Base-by-base conservation (phyloP, 2,888 invertebrate genomes). In the Nematopogon swammerdamellus region DNA sequence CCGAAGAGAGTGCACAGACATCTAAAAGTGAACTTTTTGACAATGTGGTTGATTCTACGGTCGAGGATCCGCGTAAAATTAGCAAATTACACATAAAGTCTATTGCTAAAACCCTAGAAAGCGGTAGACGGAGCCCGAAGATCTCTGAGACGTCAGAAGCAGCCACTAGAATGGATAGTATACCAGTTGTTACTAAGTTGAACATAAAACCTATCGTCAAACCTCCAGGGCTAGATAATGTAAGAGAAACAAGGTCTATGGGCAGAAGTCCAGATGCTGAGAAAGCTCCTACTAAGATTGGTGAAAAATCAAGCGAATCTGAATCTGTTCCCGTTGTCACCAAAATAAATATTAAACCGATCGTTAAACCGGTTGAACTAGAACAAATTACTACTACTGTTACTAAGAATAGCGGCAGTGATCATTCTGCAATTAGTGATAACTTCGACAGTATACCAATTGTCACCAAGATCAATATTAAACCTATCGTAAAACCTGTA, bases 271-370 rank as follows among this genome's bases (percentile, higher is more conserved):
- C 36, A 11, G 70, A 75, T 63, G 68, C 70, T 53, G 76, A 72
- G 58, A 76, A 73, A 59, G 72, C 72, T 57, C 72, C 75, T 54
- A 74, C 74, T 55, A 76, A 76, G 64, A 75, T 74, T 57, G 70
- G 72, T 44, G 44, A 44, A 53, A 75, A 67, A 57, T 76, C 77
- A 53, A 76, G 75, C 66, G 76, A 79, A 67, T 77, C 77, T 51
- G 76, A 75, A 57, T 63, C 70, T 53, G 73, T 77, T 68, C 77
- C 77, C 55, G 60, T 74, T 59, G 70, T 76, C 53, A 80, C 81
- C 56, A 84, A 83, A 67, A 63, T 83, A 47, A 83, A 82, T 54
- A 84, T 84, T 53, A 84, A 84, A 67, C 82, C 84, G 2, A 69
- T 84, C 51, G 54, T 71, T 47, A 76, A 70, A 60, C 77, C 76